phyloP scores from a whole-genome alignment of 2,888 invertebrate genomes.

The Anorthoa munda region DNA sequence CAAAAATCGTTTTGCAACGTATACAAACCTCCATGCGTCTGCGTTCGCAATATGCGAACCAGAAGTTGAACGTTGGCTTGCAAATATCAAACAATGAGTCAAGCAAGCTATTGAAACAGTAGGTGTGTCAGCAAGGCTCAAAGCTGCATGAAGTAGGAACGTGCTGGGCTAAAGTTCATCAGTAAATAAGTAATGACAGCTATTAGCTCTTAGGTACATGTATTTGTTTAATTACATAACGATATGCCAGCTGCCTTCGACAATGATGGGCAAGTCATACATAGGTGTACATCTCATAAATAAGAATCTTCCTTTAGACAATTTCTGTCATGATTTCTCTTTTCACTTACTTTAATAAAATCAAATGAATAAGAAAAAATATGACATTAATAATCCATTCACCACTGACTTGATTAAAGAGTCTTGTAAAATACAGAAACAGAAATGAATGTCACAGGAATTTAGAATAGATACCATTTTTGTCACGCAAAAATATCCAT shows the following conservation, averaged over 20 bases:
- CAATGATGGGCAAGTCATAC: too few species aligned
- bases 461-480: background rate
- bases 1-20: conserved; percentile 11
- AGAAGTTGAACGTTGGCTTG: conserved; percentile 24
- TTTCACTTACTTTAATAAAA: too few species aligned
- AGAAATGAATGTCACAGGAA: background rate
- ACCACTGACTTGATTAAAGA: background rate
- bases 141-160: conserved; percentile 47
- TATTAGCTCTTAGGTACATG: conserved; percentile 22
- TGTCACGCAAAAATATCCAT: background rate
- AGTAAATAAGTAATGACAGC: conserved; percentile 56
- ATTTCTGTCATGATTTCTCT: too few species aligned
- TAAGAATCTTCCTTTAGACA: background rate
- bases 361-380: too few species aligned
- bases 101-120: conserved; percentile 40
- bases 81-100: conserved; percentile 52
- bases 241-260: background rate
- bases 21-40: background rate
- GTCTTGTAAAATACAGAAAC: background rate
- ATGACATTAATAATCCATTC: background rate
- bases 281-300: background rate
- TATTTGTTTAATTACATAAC: conserved; percentile 26
- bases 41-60: conserved; percentile 19
- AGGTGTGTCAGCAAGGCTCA: conserved; percentile 52
- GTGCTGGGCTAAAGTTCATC: conserved; percentile 53